Base-by-base conservation (phyloP, 2,113 vertebrate species). In the Silurus meridionalis region DNA sequence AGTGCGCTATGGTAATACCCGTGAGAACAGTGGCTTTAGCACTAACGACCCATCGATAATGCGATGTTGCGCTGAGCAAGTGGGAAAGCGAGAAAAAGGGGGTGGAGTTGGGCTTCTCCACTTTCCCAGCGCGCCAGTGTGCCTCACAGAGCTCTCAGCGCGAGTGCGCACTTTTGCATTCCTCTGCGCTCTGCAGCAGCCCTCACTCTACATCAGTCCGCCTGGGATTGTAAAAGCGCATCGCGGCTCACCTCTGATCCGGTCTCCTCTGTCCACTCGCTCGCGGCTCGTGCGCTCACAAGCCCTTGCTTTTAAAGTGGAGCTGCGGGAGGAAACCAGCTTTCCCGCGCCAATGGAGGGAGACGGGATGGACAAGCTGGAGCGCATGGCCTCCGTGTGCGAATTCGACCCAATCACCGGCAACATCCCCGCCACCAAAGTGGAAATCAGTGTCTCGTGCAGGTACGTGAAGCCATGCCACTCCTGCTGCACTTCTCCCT, bases 371-470 rank as follows among this genome's bases (percentile, higher is more conserved):
- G 96, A 97, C 92, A 96, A 95, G 91, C 93, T 95, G 87, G 96
- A 95, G 90, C 95, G 93, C 92, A 97, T 96, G 94, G 96, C 96
- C 88, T 95, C 95, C 82, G 94, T 96, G 91, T 93, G 93, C 85
- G 95, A 95, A 91, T 95, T 97, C 91, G 97, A 97, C 88, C 94
- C 96, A 25, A 93, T 96, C 91, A 94, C 94, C 55, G 96, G 95
- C 83, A 96, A 93, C 93, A 96, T 98, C 90, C 97, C 97, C n/a
- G 96, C 97, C 91, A 98, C 97, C 90, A 97, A 97, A 90, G 97
- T 98, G 93, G 97, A 98, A 94, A 95, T 98, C 93, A 97, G 96
- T 69, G 97, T 98, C 86, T 98, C 97, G 48, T 98, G 97, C 97
- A 98, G 97, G 97, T 95, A 90, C 50, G 53, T 50, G 55, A 72